Conservation (phyloP, 2,113 vertebrate species). For the Sorex araneus region DNA sequence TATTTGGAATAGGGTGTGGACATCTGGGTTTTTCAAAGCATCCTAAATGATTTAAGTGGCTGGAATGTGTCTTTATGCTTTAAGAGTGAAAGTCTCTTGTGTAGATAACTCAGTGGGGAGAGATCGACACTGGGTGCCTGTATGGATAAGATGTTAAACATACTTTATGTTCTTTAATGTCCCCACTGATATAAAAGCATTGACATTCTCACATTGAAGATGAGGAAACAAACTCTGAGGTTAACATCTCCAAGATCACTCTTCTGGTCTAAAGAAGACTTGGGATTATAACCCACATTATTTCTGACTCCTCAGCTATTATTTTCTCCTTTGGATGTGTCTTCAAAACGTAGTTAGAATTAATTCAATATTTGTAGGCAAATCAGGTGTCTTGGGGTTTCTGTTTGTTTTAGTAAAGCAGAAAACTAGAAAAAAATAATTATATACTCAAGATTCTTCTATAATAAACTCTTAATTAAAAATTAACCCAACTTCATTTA, state of each 20-base stretch:
- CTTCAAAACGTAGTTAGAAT: constrained; percentile 3
- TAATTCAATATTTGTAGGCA: constrained; percentile 23
- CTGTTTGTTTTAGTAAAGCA: constrained; percentile 24
- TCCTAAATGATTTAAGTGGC: background rate
- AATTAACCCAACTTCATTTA: constrained; percentile 11
- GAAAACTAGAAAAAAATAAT: constrained; percentile 28
- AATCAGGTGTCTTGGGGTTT: background rate
- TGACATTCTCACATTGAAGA: background rate
- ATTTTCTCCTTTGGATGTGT: background rate
- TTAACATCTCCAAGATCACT: background rate
- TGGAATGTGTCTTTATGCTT: constrained; percentile 9
- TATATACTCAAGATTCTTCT: background rate
- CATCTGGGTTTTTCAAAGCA: background rate
- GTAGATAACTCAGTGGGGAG: background rate
- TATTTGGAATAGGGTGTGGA: background rate
- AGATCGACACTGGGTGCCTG: background rate
- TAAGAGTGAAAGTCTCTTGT: background rate
- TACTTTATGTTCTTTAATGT: constrained; percentile 5
- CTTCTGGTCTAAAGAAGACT: background rate
- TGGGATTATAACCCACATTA: background rate
- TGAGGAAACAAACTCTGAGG: background rate
- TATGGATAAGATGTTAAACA: background rate
- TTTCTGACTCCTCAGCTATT: background rate
- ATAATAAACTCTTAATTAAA: constrained; percentile 31
- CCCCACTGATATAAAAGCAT: background rate